These are phyloP conservation scores for Prochilodus magdalenae DNA, from an alignment of 2,113 vertebrate genomes.

Conservation along the genomic window DNA sequence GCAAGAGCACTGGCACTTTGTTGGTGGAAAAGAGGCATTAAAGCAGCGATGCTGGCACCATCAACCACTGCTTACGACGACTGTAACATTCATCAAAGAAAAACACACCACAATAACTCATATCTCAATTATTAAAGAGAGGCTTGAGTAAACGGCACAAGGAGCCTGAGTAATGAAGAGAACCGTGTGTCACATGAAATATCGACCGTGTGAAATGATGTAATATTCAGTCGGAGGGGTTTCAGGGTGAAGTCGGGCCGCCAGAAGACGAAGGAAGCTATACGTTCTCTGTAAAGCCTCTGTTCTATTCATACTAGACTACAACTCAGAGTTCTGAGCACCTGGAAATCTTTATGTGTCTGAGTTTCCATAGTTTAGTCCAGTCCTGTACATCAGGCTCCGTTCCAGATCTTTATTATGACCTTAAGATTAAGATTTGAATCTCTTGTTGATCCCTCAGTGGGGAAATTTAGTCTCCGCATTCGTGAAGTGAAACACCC, in stretches of 20 bases:
- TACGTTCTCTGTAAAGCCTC: background rate
- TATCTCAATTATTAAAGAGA: background rate
- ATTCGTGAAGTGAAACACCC: too few relatives aligned
- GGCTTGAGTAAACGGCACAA: background rate
- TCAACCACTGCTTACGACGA: background rate
- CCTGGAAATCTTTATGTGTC: too few relatives aligned
- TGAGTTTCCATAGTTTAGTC: too few relatives aligned
- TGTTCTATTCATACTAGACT: too few relatives aligned
- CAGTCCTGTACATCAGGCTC: too few relatives aligned
- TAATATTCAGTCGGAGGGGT: constrained; percentile 2
- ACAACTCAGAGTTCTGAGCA: too few relatives aligned
- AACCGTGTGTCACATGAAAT: background rate
- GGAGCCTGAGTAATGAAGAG: background rate
- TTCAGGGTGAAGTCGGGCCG: background rate
- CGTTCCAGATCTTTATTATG: too few relatives aligned
- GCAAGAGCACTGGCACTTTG: too few relatives aligned
- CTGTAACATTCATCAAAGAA: background rate
- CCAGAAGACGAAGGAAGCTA: background rate
- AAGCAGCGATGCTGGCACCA: background rate
- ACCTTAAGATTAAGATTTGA: too few relatives aligned
- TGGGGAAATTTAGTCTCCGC: too few relatives aligned
- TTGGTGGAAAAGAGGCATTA: too few relatives aligned
- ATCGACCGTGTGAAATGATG: background rate
- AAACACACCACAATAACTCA: background rate
- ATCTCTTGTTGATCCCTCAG: too few relatives aligned